Conservation (phyloP, 2,113 vertebrate genomes). For the Lethenteron reissneri region DNA sequence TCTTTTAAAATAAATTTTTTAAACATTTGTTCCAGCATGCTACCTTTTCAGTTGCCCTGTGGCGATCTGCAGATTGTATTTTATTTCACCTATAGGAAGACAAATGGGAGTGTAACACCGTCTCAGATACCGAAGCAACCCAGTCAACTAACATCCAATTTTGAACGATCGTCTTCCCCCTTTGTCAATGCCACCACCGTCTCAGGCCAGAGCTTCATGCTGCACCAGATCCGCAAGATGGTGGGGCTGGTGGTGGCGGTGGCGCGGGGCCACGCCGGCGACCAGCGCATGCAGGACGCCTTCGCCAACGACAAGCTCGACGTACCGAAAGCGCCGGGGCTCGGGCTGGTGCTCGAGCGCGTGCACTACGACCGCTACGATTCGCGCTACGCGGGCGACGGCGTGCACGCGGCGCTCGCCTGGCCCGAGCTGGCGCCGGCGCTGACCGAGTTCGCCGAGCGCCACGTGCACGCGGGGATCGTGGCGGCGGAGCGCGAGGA, state of each 20-base stretch:
- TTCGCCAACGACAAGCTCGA: slow-evolving; percentile 73
- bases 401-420: slow-evolving; percentile 61
- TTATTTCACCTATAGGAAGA: no score
- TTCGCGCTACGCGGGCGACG: slow-evolving; percentile 61
- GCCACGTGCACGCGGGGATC: slow-evolving; percentile 70
- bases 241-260: slow-evolving; percentile 76
- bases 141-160: no score
- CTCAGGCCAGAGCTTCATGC: slow-evolving; percentile 65
- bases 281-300: slow-evolving; percentile 42
- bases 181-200: no score
- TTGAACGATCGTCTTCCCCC: no score
- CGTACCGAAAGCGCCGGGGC: slow-evolving; percentile 69
- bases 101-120: no score
- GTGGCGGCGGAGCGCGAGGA: slow-evolving; percentile 54
- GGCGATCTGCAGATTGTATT: no score
- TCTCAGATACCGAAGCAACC: no score
- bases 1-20: no score
- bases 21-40: no score
- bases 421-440: slow-evolving; percentile 44
- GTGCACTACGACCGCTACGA: slow-evolving; percentile 91
- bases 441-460: slow-evolving; percentile 52
- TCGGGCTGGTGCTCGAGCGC: slow-evolving; percentile 62
- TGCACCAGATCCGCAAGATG: slow-evolving; percentile 96
- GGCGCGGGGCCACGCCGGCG: slow-evolving; percentile 44
- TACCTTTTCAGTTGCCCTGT: no score